Evolutionary conservation across 2,113 vertebrate genomes (phyloP), one percentile per base, ranked within the genome.

Genomic region (Eira barbara): DNA sequence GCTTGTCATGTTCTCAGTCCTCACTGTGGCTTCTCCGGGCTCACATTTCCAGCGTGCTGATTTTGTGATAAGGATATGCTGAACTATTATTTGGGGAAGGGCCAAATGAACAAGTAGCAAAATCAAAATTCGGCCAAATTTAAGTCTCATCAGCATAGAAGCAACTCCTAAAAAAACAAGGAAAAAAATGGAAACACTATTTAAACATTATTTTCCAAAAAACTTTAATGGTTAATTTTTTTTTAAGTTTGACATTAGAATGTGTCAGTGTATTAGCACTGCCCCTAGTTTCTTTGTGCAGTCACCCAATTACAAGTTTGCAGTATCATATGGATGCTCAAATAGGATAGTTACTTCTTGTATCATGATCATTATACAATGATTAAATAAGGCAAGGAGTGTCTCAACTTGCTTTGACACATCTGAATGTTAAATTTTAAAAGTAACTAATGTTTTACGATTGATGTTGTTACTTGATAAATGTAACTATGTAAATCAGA

Each of bases 51-150:
- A 88, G 4, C 49, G 36, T 61, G 73, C 36, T 9, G 18, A 83
- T 83, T 86, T 92, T 91, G 12, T 78, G 31, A 4, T 29, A 83
- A 91, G 7, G 4, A 21, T 87, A 69, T 86, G 49, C 5, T 65
- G 36, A 95, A 90, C 59, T 90, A 47, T 34, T 61, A 76, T 63
- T 89, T 97, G 83, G 45, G 20, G 88, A 82, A 91, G 81, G 82
- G 45, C 17, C 49, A 84, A 91, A 57, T 61, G 23, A 91, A 2
- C 42, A 91, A 80, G 69, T 10, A 55, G 39, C 6, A 83, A 86
- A 82, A 76, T 69, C 3, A 79, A 92, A 93, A 67, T 91, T 42
- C n/a, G 8, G 85, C 11, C 25, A 73, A 91, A 89, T 52, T 4
- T 1, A 21, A 71, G 31, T 76, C 4, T 85, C 36, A 85, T 0